A percentile compares a stretch with the other conserved stretches of the same genome.
These are phyloP conservation scores for Trichopria drosophilae DNA, from an alignment of 2,888 invertebrate genomes.

Conservation along the genomic window DNA sequence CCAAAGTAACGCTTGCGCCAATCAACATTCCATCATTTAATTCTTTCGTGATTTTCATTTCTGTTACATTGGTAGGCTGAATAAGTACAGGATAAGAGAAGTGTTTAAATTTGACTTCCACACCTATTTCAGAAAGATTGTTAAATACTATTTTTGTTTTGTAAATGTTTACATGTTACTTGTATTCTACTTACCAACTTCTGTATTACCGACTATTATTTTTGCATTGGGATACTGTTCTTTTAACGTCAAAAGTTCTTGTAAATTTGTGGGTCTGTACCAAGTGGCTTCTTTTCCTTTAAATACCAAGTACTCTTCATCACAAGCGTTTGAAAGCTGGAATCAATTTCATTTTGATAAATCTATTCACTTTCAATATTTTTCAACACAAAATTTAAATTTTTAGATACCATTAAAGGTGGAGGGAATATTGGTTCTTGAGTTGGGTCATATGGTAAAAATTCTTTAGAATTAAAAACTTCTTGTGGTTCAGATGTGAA, in stretches of 20 bases:
- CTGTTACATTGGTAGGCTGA: constrained; percentile 68
- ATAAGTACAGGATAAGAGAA: constrained; percentile 75
- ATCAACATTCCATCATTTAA: constrained; percentile 66
- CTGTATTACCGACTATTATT: constrained; percentile 84
- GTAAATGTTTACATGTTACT: not conserved
- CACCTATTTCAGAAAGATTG: constrained; percentile 54
- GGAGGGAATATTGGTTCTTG: constrained; percentile 94
- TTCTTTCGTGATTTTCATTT: constrained; percentile 65
- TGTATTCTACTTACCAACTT: constrained; percentile 66
- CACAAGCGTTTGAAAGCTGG: constrained; percentile 58
- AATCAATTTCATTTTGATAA: constrained; percentile 10
- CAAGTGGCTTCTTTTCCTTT: constrained; percentile 69
- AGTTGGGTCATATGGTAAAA: constrained; percentile 72
- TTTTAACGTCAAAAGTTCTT: constrained; percentile 70
- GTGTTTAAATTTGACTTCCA: constrained; percentile 87
- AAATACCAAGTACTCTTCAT: constrained; percentile 65
- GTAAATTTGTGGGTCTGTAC: constrained; percentile 70
- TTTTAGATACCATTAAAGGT: constrained; percentile 66
- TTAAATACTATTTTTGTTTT: not conserved
- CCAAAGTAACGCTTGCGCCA: constrained; percentile 77
- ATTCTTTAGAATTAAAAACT: constrained; percentile 65
- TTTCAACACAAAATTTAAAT: not conserved
- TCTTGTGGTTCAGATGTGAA: constrained; percentile 47
- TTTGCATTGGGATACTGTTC: constrained; percentile 68
- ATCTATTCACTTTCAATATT: not conserved